Evolutionary conservation across 2,888 invertebrate species (phyloP), one percentile per base, ranked within the genome.

Genomic region (Macaria notata): DNA sequence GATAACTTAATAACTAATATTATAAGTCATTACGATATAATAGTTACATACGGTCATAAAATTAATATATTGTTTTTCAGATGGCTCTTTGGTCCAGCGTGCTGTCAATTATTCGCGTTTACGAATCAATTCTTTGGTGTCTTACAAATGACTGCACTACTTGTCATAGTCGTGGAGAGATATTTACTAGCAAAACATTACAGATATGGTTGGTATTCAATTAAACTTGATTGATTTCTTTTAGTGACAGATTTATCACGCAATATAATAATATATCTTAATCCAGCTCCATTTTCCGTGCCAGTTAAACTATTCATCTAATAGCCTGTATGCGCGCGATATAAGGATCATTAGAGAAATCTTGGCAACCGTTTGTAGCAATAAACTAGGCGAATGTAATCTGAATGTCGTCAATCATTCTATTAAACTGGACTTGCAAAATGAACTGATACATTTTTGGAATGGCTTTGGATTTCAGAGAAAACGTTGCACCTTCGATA

Each of bases 31-130:
- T 36, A 7, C 1, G 33, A 36, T 36, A 6, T 36, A 36, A 36
- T 36, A 4, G 19, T 19, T 19, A n/a, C n/a, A 1, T 19, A 19
- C 19, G 19, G 19, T 19, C 19, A 19, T 19, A 1, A 19, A 4
- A 36, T 6, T 36, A 36, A 36, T 6, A 36, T 7, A 36, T 6
- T 36, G 33, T 36, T 59, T 85, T 86, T 60, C 78, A 93, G 93
- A 85, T 93, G 93, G 93, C 71, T 93, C 49, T 93, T 92, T 71
- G 92, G 92, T 44, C 73, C 86, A 59, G 79, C 87, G 56, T 90
- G 92, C 74, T 93, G 93, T 74, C 91, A 92, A 70, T 75, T 93
- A 53, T 93, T 88, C 68, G 93, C 92, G 58, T 93, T 92, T 78
- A 77, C 92, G 67, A 91, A 92, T 71, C 92, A 92, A 76, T 89